These are phyloP conservation scores for Drosophila grimshawi DNA, from an alignment of 1,140 invertebrate species.

Conservation along the genomic window DNA sequence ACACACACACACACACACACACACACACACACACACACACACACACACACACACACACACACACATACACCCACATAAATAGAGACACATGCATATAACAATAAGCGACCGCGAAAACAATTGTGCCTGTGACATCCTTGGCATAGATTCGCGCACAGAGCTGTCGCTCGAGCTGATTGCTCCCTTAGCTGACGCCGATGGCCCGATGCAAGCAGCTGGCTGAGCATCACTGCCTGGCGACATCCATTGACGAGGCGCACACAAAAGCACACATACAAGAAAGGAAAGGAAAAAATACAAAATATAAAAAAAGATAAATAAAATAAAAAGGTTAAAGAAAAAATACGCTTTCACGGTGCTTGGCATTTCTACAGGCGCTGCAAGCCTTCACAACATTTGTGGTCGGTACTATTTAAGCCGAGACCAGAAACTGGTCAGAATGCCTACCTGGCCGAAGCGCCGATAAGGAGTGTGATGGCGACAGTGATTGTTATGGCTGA, in stretches of 20 bases:
- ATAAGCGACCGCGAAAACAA: slow-evolving; percentile 58
- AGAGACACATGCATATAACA: slow-evolving; percentile 13
- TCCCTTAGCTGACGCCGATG: slow-evolving; percentile 64
- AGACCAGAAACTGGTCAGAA: background rate
- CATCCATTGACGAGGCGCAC: slow-evolving; percentile 23
- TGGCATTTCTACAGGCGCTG: slow-evolving; percentile 36
- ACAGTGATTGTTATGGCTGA: slow-evolving; percentile 54
- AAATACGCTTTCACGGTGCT: slow-evolving; percentile 53
- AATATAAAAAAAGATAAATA: slow-evolving; percentile 6
- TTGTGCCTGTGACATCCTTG: slow-evolving; percentile 66
- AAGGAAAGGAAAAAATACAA: slow-evolving; percentile 9
- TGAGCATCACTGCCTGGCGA: slow-evolving; percentile 7
- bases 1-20: slow-evolving; percentile 1
- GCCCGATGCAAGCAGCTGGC: slow-evolving; percentile 59
- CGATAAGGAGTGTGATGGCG: slow-evolving; percentile 46
- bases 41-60: slow-evolving; percentile 9
- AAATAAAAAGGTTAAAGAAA: slow-evolving; percentile 11
- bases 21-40: slow-evolving; percentile 1
- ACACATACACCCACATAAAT: background rate
- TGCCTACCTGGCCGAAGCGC: slow-evolving; percentile 5
- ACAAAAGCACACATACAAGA: background rate
- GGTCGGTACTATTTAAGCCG: slow-evolving; percentile 40
- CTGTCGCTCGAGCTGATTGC: slow-evolving; percentile 61
- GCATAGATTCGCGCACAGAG: slow-evolving; percentile 56
- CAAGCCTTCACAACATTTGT: slow-evolving; percentile 25